Conservation (phyloP, 2,888 invertebrate species). For the Tyria jacobaeae region DNA sequence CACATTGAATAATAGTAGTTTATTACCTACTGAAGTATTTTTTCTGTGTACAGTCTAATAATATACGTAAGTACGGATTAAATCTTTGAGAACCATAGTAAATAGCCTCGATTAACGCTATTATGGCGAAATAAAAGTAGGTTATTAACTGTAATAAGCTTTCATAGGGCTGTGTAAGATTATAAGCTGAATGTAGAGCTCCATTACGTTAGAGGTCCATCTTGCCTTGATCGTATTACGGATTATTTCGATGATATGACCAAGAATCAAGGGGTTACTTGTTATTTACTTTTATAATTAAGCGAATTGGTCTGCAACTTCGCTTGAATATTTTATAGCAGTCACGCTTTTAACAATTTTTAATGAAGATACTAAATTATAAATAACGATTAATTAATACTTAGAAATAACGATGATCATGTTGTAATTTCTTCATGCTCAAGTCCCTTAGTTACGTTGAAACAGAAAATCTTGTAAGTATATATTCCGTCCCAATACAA, state of each 20-base stretch:
- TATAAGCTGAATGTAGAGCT: constrained; percentile 34
- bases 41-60: too few relatives aligned
- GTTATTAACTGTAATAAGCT: constrained; percentile 53
- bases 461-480: too few relatives aligned
- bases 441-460: too few relatives aligned
- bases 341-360: background rate
- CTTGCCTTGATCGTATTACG: constrained; percentile 28
- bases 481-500: too few relatives aligned
- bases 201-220: constrained; percentile 24
- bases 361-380: background rate
- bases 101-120: constrained; percentile 45
- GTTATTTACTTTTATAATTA: background rate
- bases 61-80: background rate
- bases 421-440: too few relatives aligned
- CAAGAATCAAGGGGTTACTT: background rate
- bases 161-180: constrained; percentile 45
- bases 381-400: background rate
- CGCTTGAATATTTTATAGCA: background rate
- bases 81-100: constrained; percentile 39
- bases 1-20: background rate
- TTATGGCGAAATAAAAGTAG: constrained; percentile 54
- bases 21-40: background rate
- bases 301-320: background rate
- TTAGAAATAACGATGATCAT: background rate
- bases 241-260: constrained; percentile 29